Percentiles rank a stretch among this genome's conserved stretches.
phyloP scores from a whole-genome alignment of 2,113 vertebrate species.

The Chloebia gouldiae region DNA sequence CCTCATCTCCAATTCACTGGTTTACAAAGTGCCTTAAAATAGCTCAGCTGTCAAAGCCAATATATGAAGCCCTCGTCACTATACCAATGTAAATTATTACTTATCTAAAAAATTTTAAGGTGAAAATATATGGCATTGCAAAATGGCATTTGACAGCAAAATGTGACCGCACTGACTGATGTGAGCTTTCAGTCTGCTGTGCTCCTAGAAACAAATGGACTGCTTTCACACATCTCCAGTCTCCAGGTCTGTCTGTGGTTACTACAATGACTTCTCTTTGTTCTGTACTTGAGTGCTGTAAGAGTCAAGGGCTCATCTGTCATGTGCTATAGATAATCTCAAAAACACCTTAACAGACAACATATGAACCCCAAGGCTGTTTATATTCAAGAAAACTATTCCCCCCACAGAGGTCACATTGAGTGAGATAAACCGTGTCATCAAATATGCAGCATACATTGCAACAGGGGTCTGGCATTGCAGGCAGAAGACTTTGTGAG shows the following conservation, averaged over 20 bases:
- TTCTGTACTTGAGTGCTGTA: constrained; percentile 27
- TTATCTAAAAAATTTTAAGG: constrained; percentile 33
- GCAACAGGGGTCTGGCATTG: neutral
- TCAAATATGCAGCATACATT: constrained; percentile 53
- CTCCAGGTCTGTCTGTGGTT: constrained; percentile 36
- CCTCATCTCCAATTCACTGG: neutral
- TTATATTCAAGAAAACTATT: constrained; percentile 67
- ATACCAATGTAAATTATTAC: constrained; percentile 28
- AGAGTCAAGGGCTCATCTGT: constrained; percentile 65
- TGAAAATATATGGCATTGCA: constrained; percentile 31
- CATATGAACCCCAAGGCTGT: constrained; percentile 32
- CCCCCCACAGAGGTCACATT: constrained; percentile 38
- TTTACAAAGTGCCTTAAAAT: neutral
- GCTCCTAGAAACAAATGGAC: constrained; percentile 46
- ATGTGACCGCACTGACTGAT: constrained; percentile 32
- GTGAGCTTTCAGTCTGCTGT: constrained; percentile 31
- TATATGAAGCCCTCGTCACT: neutral
- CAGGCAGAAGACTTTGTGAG: neutral
- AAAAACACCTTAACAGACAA: constrained; percentile 65
- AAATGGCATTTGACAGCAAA: constrained; percentile 53
- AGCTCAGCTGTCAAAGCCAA: neutral
- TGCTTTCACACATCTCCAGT: constrained; percentile 34
- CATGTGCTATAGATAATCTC: constrained; percentile 63
- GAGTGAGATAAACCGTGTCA: constrained; percentile 45
- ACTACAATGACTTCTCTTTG: constrained; percentile 59